Evolutionary conservation across 2,888 invertebrate genomes (phyloP).

Genomic region (Catocala nupta): DNA sequence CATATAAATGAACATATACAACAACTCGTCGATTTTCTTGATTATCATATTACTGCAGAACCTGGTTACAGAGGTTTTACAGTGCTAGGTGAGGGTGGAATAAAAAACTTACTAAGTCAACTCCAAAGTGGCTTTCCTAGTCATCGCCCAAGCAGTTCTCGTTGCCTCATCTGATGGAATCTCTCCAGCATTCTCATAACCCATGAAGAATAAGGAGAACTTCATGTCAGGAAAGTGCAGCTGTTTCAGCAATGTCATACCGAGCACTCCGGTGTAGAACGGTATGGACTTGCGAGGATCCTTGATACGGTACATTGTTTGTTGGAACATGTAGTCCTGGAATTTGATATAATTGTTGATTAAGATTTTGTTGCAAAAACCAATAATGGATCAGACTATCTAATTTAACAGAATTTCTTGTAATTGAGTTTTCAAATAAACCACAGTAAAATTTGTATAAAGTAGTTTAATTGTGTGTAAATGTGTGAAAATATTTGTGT

Average conservation of each 20-base stretch:
- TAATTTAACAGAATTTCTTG: no score
- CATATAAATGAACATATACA: no score
- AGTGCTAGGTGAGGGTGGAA: no score
- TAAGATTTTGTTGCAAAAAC: background rate
- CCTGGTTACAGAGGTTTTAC: no score
- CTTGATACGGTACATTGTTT: conserved; percentile 98
- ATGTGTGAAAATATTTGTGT: no score
- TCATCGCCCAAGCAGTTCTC: conserved; percentile 92
- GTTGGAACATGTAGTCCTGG: conserved; percentile 97
- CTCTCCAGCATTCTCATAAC: conserved; percentile 91
- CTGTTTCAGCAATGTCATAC: conserved; percentile 96
- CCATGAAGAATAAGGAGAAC: conserved; percentile 94
- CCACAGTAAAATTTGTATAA: no score
- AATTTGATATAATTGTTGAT: conserved; percentile 41
- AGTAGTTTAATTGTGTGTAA: no score
- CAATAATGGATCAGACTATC: no score
- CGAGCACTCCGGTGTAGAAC: conserved; percentile 96
- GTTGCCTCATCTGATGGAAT: conserved; percentile 91
- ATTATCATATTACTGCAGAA: no score
- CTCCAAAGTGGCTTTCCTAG: conserved; percentile 95
- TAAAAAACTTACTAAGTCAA: conserved; percentile 95
- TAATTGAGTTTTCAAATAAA: no score
- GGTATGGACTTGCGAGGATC: conserved; percentile 95
- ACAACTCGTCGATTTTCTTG: no score
- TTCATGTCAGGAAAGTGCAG: conserved; percentile 96